phyloP scores from a whole-genome alignment of 1,140 invertebrate species.

The Scaptomyza graminum region DNA sequence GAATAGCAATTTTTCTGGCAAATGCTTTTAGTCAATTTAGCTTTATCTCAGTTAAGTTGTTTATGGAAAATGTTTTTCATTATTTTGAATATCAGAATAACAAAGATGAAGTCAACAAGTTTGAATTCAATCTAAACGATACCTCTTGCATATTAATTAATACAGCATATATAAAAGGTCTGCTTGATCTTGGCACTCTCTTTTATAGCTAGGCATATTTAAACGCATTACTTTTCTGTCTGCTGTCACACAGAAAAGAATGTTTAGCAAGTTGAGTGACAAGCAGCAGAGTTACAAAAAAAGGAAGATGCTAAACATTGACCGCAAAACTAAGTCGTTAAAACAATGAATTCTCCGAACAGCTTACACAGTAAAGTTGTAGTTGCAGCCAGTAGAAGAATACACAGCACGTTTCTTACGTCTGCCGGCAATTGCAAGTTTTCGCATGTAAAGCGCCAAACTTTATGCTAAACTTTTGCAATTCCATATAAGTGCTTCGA shows the following conservation, averaged over 20 bases:
- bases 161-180: background rate
- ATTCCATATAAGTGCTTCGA: slow-evolving; percentile 39
- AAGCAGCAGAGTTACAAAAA: background rate
- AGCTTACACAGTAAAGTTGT: slow-evolving; percentile 67
- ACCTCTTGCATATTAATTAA: too few relatives aligned
- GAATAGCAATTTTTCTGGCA: too few relatives aligned
- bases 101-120: too few relatives aligned
- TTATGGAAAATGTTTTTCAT: too few relatives aligned
- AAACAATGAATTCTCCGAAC: slow-evolving; percentile 68
- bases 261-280: slow-evolving; percentile 11
- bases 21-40: too few relatives aligned
- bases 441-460: slow-evolving; percentile 74
- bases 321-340: slow-evolving; percentile 76
- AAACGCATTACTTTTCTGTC: slow-evolving; percentile 6
- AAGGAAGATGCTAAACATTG: slow-evolving; percentile 4
- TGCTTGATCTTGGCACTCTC: background rate
- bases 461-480: slow-evolving; percentile 76
- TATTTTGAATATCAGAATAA: too few relatives aligned
- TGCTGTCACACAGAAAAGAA: background rate
- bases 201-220: background rate
- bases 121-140: too few relatives aligned
- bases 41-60: too few relatives aligned
- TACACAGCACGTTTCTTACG: slow-evolving; percentile 37
- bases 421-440: slow-evolving; percentile 74
- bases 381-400: slow-evolving; percentile 31